Evolutionary conservation across 2,888 invertebrate species (phyloP).

Genomic region (Zonitis immaculata): DNA sequence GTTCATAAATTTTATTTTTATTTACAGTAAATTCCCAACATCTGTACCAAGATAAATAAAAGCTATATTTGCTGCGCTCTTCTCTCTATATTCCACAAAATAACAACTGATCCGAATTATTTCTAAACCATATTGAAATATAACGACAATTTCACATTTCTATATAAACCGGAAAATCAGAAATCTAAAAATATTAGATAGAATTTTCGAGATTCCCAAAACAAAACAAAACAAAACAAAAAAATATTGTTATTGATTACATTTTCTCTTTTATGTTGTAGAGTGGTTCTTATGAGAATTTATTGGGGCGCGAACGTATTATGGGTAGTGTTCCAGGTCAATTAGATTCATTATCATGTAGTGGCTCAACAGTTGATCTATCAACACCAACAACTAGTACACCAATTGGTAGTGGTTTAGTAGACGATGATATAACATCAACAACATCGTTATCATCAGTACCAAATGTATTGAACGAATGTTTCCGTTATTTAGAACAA

Average conservation of each 20-base stretch:
- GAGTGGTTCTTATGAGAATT: conserved; percentile 76
- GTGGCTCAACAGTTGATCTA: conserved; percentile 47
- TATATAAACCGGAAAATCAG: no score
- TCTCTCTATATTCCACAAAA: neutral
- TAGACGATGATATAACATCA: conserved; percentile 48
- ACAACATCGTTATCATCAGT: no score
- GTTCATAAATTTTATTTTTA: neutral
- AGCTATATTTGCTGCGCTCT: neutral
- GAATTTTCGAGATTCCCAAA: no score
- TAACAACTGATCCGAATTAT: neutral
- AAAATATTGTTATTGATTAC: conserved; percentile 1
- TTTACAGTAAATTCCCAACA: neutral
- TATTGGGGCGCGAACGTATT: conserved; percentile 56
- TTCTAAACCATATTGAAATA: no score
- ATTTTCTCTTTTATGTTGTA: no score
- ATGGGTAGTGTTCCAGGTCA: conserved; percentile 51
- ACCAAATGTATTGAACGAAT: conserved; percentile 73
- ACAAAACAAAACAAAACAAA: neutral
- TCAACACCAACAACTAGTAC: conserved; percentile 43
- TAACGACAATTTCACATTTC: no score
- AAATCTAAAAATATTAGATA: no score
- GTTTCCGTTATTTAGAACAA: conserved; percentile 75
- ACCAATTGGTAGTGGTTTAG: neutral
- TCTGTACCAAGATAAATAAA: conserved; percentile 2
- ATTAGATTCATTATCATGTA: conserved; percentile 47